phyloP scores from a whole-genome alignment of 2,888 invertebrate genomes.

The Oxystoma pomonae region DNA sequence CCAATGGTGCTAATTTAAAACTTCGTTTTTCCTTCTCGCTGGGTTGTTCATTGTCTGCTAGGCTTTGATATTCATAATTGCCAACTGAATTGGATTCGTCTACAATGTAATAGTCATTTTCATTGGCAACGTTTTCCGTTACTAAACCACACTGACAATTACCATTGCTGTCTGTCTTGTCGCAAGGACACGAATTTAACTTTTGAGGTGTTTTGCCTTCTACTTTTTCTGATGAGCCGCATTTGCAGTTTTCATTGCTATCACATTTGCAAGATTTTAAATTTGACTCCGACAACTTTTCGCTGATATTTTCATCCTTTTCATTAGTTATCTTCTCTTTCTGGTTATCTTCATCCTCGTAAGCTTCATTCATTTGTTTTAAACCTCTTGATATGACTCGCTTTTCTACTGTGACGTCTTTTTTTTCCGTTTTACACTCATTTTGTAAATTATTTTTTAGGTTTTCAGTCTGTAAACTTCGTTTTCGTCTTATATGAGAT shows the following conservation, averaged over 20 bases:
- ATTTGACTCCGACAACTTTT: not conserved
- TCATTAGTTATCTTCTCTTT: not conserved
- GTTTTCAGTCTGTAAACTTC: constrained; percentile 19
- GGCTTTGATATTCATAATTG: not conserved
- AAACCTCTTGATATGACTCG: not conserved
- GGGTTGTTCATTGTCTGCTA: not conserved
- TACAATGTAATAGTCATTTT: constrained; percentile 4
- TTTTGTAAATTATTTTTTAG: not conserved
- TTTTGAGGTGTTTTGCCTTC: not conserved
- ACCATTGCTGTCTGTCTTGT: constrained; percentile 24
- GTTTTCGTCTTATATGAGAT: constrained; percentile 36
- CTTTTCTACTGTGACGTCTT: not conserved
- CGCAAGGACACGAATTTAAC: constrained; percentile 19
- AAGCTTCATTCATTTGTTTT: constrained; percentile 3
- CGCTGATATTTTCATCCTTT: constrained; percentile 3
- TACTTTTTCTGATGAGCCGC: not conserved
- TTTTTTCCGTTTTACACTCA: not conserved
- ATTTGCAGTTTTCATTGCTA: constrained; percentile 11
- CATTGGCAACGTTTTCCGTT: not conserved
- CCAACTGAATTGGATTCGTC: not conserved
- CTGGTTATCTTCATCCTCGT: constrained; percentile 2
- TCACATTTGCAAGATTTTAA: constrained; percentile 19
- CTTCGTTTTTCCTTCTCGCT: not conserved
- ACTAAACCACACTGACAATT: constrained; percentile 18
- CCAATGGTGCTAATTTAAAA: constrained; percentile 9